Conservation (phyloP, 1,140 invertebrate species). For the Drosophila arizonae region DNA sequence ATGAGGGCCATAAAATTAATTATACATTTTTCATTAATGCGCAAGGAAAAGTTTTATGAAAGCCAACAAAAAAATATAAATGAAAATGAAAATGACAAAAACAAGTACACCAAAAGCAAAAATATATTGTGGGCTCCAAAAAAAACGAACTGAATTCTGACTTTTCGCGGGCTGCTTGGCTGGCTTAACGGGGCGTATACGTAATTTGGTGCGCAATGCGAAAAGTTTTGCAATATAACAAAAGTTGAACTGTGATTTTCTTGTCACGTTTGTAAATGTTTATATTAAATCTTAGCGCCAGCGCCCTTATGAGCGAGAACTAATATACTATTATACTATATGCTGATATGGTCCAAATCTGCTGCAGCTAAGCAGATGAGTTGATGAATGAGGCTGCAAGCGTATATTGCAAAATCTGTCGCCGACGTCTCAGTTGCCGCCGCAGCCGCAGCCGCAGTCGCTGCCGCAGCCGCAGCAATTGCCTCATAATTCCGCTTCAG, state of each 20-base stretch:
- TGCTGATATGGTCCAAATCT: too few species aligned
- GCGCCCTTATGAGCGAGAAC: constrained; percentile 18
- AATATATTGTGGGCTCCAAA: constrained; percentile 8
- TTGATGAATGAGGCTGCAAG: constrained; percentile 23
- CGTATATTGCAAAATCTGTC: constrained; percentile 32
- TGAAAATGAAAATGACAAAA: background rate
- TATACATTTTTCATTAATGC: constrained; percentile 48
- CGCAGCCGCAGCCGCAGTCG: background rate
- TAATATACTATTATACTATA: constrained; percentile 11
- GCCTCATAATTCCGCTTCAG: constrained; percentile 35
- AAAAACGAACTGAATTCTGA: background rate
- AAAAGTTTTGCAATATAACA: constrained; percentile 73
- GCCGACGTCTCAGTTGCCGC: background rate
- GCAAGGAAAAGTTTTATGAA: constrained; percentile 29
- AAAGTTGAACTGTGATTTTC: constrained; percentile 75
- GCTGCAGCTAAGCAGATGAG: constrained; percentile 31
- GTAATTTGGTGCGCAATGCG: constrained; percentile 56
- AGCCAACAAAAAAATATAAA: constrained; percentile 12
- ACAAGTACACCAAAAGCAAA: constrained; percentile 19
- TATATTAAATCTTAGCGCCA: constrained; percentile 37
- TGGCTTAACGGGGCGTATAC: constrained; percentile 18
- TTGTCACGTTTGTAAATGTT: constrained; percentile 67
- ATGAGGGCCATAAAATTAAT: constrained; percentile 31
- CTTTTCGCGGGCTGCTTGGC: background rate
- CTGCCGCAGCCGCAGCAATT: constrained; percentile 1